A percentile compares a stretch with the other conserved stretches of the same genome.
phyloP scores from a whole-genome alignment of 2,888 invertebrate genomes.

The Operophtera brumata region DNA sequence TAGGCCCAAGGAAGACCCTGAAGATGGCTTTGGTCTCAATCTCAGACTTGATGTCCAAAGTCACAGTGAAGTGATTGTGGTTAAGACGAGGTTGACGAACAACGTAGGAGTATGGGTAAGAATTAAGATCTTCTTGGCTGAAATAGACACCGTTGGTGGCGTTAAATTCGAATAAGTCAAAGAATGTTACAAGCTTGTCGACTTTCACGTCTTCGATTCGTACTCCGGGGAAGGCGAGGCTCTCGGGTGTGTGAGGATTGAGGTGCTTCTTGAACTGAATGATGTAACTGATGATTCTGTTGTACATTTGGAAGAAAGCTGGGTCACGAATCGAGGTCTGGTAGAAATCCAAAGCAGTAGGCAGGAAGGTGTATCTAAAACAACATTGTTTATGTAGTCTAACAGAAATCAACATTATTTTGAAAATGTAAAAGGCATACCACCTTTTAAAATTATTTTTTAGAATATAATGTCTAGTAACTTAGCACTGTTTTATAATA shows the following conservation, averaged over 20 bases:
- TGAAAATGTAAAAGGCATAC: not conserved
- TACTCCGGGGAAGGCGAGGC: constrained; percentile 81
- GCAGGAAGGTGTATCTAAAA: constrained; percentile 66
- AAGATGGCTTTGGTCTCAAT: constrained; percentile 79
- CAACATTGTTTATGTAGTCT: not conserved
- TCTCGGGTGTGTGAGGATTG: constrained; percentile 79
- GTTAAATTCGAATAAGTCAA: constrained; percentile 83
- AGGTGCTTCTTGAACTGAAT: constrained; percentile 81
- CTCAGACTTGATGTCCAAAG: constrained; percentile 81
- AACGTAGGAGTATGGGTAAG: constrained; percentile 65
- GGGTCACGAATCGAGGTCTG: constrained; percentile 86
- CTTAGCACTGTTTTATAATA: no score
- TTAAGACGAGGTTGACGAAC: constrained; percentile 86
- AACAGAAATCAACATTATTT: no score
- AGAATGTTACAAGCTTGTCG: constrained; percentile 83
- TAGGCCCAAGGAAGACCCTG: constrained; percentile 85
- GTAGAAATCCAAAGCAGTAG: constrained; percentile 83
- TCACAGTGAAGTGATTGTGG: constrained; percentile 84
- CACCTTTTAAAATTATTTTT: not conserved
- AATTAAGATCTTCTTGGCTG: constrained; percentile 51
- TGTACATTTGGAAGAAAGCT: constrained; percentile 84
- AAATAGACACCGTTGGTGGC: constrained; percentile 77
- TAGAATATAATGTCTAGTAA: no score
- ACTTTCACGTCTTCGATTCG: constrained; percentile 82
- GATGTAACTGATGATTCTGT: constrained; percentile 80